These are phyloP conservation scores for Drosophila pectinifera DNA, from an alignment of 1,140 invertebrate genomes.

Conservation along the genomic window DNA sequence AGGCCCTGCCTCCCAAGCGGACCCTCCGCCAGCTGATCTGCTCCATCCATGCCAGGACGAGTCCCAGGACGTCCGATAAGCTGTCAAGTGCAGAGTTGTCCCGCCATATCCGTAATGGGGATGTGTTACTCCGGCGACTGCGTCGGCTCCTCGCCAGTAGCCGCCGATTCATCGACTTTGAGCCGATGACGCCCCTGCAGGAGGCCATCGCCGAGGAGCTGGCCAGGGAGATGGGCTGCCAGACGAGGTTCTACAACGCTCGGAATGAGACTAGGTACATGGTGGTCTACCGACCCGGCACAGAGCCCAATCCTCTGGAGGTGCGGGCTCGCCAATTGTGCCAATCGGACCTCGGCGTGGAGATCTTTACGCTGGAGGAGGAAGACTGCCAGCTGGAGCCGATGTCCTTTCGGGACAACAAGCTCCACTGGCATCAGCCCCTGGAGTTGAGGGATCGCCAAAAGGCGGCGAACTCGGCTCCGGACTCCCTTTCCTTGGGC, in stretches of 20 bases:
- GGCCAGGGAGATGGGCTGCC: not conserved
- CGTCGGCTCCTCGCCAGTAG: not conserved
- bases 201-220: not conserved
- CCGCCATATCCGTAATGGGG: not conserved
- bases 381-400: too few relatives aligned
- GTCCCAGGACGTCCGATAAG: too few relatives aligned
- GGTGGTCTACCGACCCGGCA: not conserved
- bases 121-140: not conserved
- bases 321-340: not conserved
- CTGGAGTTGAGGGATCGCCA: not conserved
- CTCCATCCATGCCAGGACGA: not conserved
- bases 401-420: not conserved
- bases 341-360: too few relatives aligned
- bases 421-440: not conserved
- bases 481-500: not conserved
- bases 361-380: not conserved
- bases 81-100: not conserved
- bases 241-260: not conserved
- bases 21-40: not conserved
- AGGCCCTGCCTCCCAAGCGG: too few relatives aligned
- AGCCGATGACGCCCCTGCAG: not conserved
- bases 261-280: not conserved
- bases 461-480: too few relatives aligned
- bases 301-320: not conserved
- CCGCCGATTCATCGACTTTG: not conserved